phyloP scores from a whole-genome alignment of 2,888 invertebrate genomes.

The Drosophila yooni region DNA sequence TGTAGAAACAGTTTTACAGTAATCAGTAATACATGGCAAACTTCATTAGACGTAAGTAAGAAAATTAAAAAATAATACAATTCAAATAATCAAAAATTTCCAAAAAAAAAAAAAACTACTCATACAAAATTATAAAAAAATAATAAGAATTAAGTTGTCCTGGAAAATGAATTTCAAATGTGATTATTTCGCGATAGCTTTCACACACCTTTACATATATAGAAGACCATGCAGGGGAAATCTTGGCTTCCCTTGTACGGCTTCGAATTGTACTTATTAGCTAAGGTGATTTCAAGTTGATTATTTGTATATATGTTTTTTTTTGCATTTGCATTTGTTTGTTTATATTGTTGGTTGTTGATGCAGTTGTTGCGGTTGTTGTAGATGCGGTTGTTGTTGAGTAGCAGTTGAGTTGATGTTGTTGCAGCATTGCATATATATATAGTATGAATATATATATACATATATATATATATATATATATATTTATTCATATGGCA shows the following conservation, averaged over 20 bases:
- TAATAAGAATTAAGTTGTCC: slow-evolving; percentile 31
- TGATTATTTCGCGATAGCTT: slow-evolving; percentile 62
- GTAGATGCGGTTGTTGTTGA: slow-evolving; percentile 33
- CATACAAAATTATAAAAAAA: slow-evolving; percentile 28
- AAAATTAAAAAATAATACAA: slow-evolving; percentile 39
- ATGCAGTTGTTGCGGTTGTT: slow-evolving; percentile 39
- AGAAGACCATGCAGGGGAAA: slow-evolving; percentile 85
- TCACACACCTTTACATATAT: slow-evolving; percentile 85
- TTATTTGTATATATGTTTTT: slow-evolving; percentile 20
- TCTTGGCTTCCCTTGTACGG: slow-evolving; percentile 81
- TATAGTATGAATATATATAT: slow-evolving; percentile 7
- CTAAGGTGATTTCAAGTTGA: slow-evolving; percentile 40
- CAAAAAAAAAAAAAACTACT: slow-evolving; percentile 40
- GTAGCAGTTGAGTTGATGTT: slow-evolving; percentile 39
- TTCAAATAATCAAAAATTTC: slow-evolving; percentile 4
- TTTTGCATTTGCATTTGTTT: slow-evolving; percentile 17
- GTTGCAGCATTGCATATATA: slow-evolving; percentile 33
- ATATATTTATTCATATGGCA: slow-evolving; percentile 3
- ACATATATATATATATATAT: slow-evolving; percentile 10
- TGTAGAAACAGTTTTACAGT: slow-evolving; percentile 7
- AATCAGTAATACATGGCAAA: slow-evolving; percentile 25
- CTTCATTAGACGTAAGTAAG: slow-evolving; percentile 40
- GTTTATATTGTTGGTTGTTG: slow-evolving; percentile 21
- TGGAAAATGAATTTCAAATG: slow-evolving; percentile 53
- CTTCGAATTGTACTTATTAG: slow-evolving; percentile 50